Base-by-base conservation (phyloP, 2,888 invertebrate species). In the Crossocerus cetratus region DNA sequence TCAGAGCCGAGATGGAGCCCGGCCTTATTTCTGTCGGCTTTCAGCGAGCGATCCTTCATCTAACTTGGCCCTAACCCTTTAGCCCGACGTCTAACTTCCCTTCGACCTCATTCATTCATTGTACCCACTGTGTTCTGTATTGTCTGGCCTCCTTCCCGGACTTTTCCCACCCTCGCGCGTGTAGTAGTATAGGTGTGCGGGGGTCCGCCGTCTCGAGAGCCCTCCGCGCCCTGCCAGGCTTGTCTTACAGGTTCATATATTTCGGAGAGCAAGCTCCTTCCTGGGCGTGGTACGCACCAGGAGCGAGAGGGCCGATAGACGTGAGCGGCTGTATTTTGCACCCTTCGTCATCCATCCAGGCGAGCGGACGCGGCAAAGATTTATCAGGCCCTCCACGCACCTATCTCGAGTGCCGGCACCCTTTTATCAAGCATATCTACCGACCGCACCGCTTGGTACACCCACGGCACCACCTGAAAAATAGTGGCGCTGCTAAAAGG, bases 311-410 rank as follows among this genome's bases (percentile, higher is more conserved):
- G 14, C 60, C 53, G 69, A 75, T 57, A 60, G 68, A 74, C 65
- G 55, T 58, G 65, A 32, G 54, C 23, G 62, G 62, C 42, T 49
- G 44, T 72, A n/a, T 32, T 43, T 43, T 54, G 44, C 57, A 32
- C 65, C 73, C 70, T 66, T 64, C 69, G 58, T 73, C 76, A 72
- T 71, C 66, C 58, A 54, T 65, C 70, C 76, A 16, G 22, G 45
- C 32, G 32, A 32, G 32, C 32, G 32, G 32, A 32, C 42, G 0
- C 54, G 42, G n/a, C 42, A 22, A 62, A 68, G 77, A 83, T 83
- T 83, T 81, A 81, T 82, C 81, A 74, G 73, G 56, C 61, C 70
- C 75, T 73, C 71, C 74, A 70, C 65, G 68, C 78, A 73, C 61
- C 77, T 63, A 78, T 82, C 78, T 72, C 72, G 55, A 72, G 64